These are phyloP conservation scores for Tapera naevia DNA, from an alignment of 2,797 vertebrate species.

Conservation along the genomic window DNA sequence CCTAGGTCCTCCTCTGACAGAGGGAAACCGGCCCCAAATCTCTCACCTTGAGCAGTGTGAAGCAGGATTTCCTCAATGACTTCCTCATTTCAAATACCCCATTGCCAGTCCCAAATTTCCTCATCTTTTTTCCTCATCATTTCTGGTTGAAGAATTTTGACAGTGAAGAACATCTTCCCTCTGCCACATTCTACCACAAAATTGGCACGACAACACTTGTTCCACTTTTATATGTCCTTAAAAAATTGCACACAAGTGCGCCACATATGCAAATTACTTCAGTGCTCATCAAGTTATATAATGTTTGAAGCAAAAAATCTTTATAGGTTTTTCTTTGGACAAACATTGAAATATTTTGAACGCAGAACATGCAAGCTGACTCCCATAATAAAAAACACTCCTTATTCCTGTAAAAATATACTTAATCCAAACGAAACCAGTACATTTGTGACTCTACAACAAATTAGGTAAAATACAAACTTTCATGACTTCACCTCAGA, in stretches of 20 bases:
- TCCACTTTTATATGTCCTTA: not conserved
- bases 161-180: not conserved
- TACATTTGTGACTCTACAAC: not conserved
- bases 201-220: fast-evolving
- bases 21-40: not conserved
- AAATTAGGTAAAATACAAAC: not conserved
- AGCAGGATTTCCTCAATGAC: not conserved
- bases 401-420: not conserved
- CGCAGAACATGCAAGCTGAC: not conserved
- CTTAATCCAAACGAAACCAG: not conserved
- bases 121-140: too few species aligned
- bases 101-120: not conserved
- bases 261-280: fast-evolving
- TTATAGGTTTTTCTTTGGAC: not conserved
- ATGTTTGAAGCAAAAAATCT: not conserved
- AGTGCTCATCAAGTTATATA: not conserved
- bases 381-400: not conserved
- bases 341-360: not conserved
- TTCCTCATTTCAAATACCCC: not conserved
- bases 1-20: not conserved
- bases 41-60: not conserved
- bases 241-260: not conserved
- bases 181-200: fast-evolving
- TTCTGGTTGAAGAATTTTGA: not conserved
- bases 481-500: not conserved